These are phyloP conservation scores for Mythimna loreyi DNA, from an alignment of 2,888 invertebrate species.

Conservation along the genomic window DNA sequence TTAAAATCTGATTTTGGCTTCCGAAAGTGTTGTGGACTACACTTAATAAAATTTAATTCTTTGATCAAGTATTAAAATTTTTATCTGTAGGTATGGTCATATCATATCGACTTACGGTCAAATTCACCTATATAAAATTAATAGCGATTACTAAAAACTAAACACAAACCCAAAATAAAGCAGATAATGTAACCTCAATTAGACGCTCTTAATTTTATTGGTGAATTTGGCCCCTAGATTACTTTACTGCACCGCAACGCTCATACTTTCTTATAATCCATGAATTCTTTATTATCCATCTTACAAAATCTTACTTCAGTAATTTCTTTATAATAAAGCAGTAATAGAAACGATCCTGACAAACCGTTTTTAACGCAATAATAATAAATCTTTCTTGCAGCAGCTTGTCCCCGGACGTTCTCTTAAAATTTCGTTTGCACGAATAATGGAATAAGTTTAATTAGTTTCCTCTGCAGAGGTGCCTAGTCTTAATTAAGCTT, in stretches of 20 bases:
- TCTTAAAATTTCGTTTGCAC: slow-evolving; percentile 83
- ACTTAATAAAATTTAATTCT: too few relatives aligned
- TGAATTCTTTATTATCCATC: background rate
- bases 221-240: too few relatives aligned
- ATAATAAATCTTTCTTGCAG: slow-evolving; percentile 77
- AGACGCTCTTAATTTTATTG: too few relatives aligned
- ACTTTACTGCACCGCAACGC: background rate
- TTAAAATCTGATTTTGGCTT: too few relatives aligned
- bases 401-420: slow-evolving; percentile 75
- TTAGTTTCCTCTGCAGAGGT: slow-evolving; percentile 84
- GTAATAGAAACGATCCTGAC: slow-evolving; percentile 63
- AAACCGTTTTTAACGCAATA: slow-evolving; percentile 70
- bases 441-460: slow-evolving; percentile 89
- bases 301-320: slow-evolving; percentile 22
- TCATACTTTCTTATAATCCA: background rate
- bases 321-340: slow-evolving; percentile 42
- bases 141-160: too few relatives aligned
- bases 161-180: too few relatives aligned
- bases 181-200: too few relatives aligned
- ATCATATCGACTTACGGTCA: background rate
- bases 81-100: background rate
- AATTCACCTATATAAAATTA: too few relatives aligned
- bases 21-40: too few relatives aligned
- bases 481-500: slow-evolving; percentile 87
- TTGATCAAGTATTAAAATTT: too few relatives aligned